A percentile compares a stretch with the other conserved stretches of the same genome.
phyloP scores from a whole-genome alignment of 2,113 vertebrate genomes.

The Aplodontia rufa region DNA sequence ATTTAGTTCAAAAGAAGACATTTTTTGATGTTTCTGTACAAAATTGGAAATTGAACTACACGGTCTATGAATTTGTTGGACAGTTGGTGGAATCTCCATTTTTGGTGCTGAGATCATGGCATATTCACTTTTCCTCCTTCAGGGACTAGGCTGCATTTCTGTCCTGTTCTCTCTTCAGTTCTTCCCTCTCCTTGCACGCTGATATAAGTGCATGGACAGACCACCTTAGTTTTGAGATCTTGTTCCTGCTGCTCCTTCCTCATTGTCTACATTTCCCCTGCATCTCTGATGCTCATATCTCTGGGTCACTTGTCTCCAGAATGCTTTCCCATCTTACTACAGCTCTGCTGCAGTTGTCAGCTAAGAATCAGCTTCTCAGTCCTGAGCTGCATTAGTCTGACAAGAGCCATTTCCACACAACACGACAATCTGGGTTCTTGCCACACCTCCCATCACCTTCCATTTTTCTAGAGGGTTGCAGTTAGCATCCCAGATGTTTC shows the following conservation, averaged over 20 bases:
- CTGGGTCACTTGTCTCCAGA: not conserved
- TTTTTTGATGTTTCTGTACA: conserved; percentile 40
- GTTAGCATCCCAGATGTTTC: conserved; percentile 69
- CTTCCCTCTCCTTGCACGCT: not conserved
- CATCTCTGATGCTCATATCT: not conserved
- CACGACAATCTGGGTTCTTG: not conserved
- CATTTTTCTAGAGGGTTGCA: not conserved
- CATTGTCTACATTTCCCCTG: not conserved
- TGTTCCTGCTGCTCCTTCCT: not conserved
- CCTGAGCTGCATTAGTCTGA: not conserved
- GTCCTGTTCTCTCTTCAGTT: not conserved
- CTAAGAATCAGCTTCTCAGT: not conserved
- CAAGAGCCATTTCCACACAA: not conserved
- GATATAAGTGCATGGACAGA: not conserved
- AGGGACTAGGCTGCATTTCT: not conserved
- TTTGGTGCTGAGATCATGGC: not conserved
- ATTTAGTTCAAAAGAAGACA: conserved; percentile 57
- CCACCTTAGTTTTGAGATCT: not conserved
- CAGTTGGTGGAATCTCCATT: not conserved
- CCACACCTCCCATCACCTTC: not conserved
- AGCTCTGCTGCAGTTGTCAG: too few species aligned
- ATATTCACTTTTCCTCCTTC: not conserved
- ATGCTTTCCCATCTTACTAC: not conserved
- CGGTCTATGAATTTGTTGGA: not conserved
- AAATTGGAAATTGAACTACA: conserved; percentile 9